Evolutionary conservation across 2,797 vertebrate species (phyloP).

Genomic region (Smutsia temminckii): DNA sequence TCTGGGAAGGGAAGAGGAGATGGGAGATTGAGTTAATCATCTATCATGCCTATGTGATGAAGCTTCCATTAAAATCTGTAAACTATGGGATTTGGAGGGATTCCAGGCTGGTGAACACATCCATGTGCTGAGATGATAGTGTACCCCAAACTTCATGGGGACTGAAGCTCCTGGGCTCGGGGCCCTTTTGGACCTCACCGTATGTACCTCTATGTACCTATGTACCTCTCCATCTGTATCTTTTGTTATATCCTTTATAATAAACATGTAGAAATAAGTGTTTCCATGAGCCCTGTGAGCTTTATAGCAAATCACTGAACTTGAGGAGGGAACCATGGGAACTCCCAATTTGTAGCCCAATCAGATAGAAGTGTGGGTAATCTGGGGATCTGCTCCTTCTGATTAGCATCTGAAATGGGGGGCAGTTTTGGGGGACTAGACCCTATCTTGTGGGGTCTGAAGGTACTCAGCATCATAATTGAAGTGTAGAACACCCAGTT

Average conservation of each 20-base stretch:
- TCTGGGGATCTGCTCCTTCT: not conserved
- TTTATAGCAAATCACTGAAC: not conserved
- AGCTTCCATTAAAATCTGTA: not conserved
- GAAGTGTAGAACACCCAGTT: not conserved
- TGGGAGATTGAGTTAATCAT: not conserved
- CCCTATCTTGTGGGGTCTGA: not conserved
- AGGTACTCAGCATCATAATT: not conserved
- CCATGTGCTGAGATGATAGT: not conserved
- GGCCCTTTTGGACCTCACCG: not conserved
- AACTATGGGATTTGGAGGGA: not conserved
- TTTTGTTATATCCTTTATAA: not conserved
- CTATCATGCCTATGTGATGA: not conserved
- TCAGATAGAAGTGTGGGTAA: not conserved
- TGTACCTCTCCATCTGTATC: not conserved
- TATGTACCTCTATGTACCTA: not conserved
- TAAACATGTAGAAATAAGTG: not conserved
- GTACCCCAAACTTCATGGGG: not conserved
- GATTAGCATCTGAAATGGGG: not conserved
- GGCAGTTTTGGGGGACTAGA: not conserved
- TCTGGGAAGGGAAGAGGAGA: not conserved
- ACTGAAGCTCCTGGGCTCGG: not conserved
- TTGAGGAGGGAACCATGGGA: not conserved
- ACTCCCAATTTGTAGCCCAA: not conserved
- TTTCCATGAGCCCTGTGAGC: not conserved
- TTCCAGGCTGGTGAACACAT: not conserved